Base-by-base conservation (phyloP, 2,888 invertebrate genomes). In the Heteropelma amictum region DNA sequence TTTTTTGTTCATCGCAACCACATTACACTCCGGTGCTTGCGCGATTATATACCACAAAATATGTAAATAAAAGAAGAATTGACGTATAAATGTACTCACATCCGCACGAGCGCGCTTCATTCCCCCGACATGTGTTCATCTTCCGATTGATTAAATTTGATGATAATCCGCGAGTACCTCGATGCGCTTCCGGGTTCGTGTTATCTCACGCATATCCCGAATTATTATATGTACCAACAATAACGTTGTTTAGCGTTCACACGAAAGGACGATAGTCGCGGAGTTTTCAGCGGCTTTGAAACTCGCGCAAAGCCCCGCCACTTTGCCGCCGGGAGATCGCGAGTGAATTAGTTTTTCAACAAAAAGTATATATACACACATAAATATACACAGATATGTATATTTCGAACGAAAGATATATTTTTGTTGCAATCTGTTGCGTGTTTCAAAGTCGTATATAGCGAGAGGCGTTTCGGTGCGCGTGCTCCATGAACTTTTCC, bases 401-500 rank as follows among this genome's bases (percentile, higher is more conserved):
- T 47, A 61, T 33, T 30, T 30, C 28, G 45, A 45, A 14, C 30
- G 8, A 47, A 19, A 61, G 45, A 61, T 61, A 47, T 21, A 45
- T 61, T 33, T 61, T 61, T 61, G 60, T 47, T 45, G 60, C 45
- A 26, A 61, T 61, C 60, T 61, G 60, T 61, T 61, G 49, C 47
- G 40, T 53, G 51, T 53, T 49, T 14, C 49, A 42, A n/a, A n/a
- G n/a, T n/a, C n/a, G n/a, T 30, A 19, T 45, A 49, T 58, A 56
- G 17, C 30, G 58, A n/a, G 23, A 28, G 28, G 47, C 58, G 56
- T 33, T 35, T 33, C 7, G 30, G 42, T 45, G 19, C 8, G 42
- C 45, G 45, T 60, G 30, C 45, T 42, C 19, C 38, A 38, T 26
- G 2, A 61, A 47, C 12, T 8, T 30, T 10, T 26, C n/a, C n/a